A percentile compares a stretch with the other conserved stretches of the same genome.
phyloP scores from a whole-genome alignment of 92 coral and sea anemone species.

The Bergia puertoricense region DNA sequence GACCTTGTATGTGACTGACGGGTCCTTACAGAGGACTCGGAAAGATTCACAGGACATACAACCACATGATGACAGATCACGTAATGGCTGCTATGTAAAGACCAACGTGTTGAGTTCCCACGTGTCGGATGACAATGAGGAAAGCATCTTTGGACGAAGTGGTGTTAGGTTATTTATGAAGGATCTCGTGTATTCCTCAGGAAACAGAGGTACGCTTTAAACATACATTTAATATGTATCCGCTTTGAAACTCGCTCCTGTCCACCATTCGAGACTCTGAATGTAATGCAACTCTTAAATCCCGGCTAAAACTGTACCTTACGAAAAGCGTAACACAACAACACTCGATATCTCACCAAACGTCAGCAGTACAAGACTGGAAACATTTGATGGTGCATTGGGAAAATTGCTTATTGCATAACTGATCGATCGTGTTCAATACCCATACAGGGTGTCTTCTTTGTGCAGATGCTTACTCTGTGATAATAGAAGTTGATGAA shows the following conservation, averaged over 20 bases:
- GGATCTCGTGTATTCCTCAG: conserved; percentile 15
- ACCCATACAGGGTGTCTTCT: not conserved
- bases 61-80: not conserved
- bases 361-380: not conserved
- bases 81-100: not conserved
- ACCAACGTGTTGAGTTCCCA: not conserved
- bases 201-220: conserved; percentile 2
- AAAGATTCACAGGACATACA: not conserved
- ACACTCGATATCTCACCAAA: not conserved
- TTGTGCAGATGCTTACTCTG: conserved; percentile 18
- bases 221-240: not conserved
- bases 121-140: not conserved
- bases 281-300: too few species aligned
- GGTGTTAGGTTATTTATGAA: conserved; percentile 17
- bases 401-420: too few species aligned
- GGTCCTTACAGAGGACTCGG: conserved; percentile 7
- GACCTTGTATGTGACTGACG: conserved; percentile 13
- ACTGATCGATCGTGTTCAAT: not conserved
- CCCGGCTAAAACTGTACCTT: too few species aligned
- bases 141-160: not conserved
- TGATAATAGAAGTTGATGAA: not conserved
- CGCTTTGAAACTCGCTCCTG: too few species aligned
- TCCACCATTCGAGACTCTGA: too few species aligned
- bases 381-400: not conserved
- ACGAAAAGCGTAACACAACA: too few species aligned